Conservation (phyloP, 2,113 vertebrate genomes). For the Lonchura striata region DNA sequence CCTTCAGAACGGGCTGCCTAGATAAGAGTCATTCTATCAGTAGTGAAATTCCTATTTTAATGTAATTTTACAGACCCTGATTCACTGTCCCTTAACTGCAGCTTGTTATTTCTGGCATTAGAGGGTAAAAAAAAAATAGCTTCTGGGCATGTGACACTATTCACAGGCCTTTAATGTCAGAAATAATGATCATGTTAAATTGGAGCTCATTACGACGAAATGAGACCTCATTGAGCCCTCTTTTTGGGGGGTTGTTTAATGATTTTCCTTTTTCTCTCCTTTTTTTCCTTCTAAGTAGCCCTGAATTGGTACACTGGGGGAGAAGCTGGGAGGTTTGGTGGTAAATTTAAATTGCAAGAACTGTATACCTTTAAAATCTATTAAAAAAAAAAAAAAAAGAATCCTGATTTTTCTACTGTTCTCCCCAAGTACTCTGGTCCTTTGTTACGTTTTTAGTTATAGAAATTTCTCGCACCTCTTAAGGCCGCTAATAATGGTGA, state of each 20-base stretch:
- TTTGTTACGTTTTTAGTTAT: slow-evolving; percentile 67
- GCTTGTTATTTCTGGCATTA: slow-evolving; percentile 81
- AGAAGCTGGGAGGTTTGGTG: slow-evolving; percentile 66
- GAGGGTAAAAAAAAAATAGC: slow-evolving; percentile 76
- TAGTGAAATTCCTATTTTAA: slow-evolving; percentile 62
- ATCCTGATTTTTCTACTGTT: slow-evolving; percentile 67
- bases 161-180: slow-evolving; percentile 82
- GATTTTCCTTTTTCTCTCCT: slow-evolving; percentile 64
- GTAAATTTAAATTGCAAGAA: slow-evolving; percentile 68
- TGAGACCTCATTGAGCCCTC: slow-evolving; percentile 77
- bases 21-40: background rate
- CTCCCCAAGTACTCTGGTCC: slow-evolving; percentile 62
- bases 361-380: slow-evolving; percentile 62
- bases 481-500: slow-evolving; percentile 70
- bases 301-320: slow-evolving; percentile 62
- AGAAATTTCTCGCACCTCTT: slow-evolving; percentile 71
- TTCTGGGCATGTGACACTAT: slow-evolving; percentile 80
- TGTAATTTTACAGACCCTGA: slow-evolving; percentile 63
- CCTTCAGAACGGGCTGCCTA: background rate
- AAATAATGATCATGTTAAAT: slow-evolving; percentile 82
- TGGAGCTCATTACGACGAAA: slow-evolving; percentile 80
- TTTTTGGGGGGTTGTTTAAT: slow-evolving; percentile 72
- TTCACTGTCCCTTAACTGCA: slow-evolving; percentile 74
- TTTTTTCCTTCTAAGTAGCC: slow-evolving; percentile 61
- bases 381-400: background rate